Evolutionary conservation across 2,797 vertebrate species (phyloP), one percentile per base, ranked within the genome.

Genomic region (Aratinga solstitialis): DNA sequence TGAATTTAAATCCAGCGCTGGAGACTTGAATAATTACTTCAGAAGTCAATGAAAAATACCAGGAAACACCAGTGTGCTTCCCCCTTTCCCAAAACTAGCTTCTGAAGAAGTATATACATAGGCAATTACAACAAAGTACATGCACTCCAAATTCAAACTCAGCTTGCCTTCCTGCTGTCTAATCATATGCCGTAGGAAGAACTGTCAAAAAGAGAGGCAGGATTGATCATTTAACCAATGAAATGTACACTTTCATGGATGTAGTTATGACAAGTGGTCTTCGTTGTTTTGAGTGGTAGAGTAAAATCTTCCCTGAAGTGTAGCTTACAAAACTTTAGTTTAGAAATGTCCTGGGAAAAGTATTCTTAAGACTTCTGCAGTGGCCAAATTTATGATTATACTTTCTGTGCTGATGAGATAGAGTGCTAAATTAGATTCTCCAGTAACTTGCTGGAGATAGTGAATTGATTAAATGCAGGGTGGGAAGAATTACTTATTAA

Each of bases 61-160:
- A 53, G 9, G 34, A 82, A 86, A 29, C 11, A 36, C 14, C 24
- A 61, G 29, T 61, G 30, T 2, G 21, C 7, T 1, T 26, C 24
- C 26, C 13, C 1, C 5, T 7, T 13, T 10, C 7, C 4, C 19
- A 45, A 22, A 3, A 0, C 6, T 30, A 12, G 27, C 43, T 58
- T 79, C 58, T 72, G 58, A 72, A 58, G 22, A 30, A 56, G 13
- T 30, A 7, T 69, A 16, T 53, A 5, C 13, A 5, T 34, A 47
- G 42, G 42, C 24, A 32, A 4, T 87, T 72, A 27, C 42, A 17
- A 72, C 50, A 42, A 42, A 50, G 22, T 58, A 36, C 5, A 6
- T 12, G 26, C 18, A 9, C 32, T 40, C 24, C 34, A 36, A 13
- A 63, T 76, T 62, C 56, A 40, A 42, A 16, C 14, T 42, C 30